Base-by-base conservation (phyloP, 2,888 invertebrate species). In the Drosophila buzzatii region DNA sequence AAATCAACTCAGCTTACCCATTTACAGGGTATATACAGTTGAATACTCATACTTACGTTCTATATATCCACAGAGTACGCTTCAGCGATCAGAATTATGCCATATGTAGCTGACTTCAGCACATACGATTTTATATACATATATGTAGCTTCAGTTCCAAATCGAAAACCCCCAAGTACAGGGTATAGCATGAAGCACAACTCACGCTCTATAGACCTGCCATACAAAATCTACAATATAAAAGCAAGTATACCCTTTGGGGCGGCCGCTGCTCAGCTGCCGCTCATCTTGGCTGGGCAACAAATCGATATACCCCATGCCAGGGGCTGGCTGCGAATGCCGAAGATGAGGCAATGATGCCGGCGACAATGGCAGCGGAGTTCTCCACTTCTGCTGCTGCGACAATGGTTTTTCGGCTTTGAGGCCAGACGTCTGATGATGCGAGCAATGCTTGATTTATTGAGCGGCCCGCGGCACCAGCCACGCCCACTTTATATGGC, bases 401-500 rank as follows among this genome's bases (percentile, higher is more conserved):
- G n/a, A 16, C 45, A 55, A 35, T 33, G 20, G 41, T n/a, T 67
- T 41, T 27, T 47, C 27, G 59, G 45, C 73, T 77, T 67, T 79
- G 51, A 70, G 63, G 64, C 70, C 62, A 53, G 57, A 57, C 72
- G 62, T 77, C 70, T 79, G 84, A 83, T 80, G 84, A 81, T 89
- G 89, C 89, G 85, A 73, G 83, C 84, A 83, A 84, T 84, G 53
- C 89, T 76, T 84, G 84, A 84, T 84, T 84, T 84, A 84, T 84
- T 74, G 84, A 56, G 49, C 49, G 31, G 45, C 33, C 47, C 44
- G 23, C 49, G 49, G 37, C 23, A 41, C 20, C 58, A 47, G 75
- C 71, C 78, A 79, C 68, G 76, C 76, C 78, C 76, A 71, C 68
- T 41, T 55, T 18, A 8, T n/a, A 31, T 51, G 65, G 79, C 73